Conservation (phyloP, 2,888 invertebrate genomes). For the Eledona agricola region DNA sequence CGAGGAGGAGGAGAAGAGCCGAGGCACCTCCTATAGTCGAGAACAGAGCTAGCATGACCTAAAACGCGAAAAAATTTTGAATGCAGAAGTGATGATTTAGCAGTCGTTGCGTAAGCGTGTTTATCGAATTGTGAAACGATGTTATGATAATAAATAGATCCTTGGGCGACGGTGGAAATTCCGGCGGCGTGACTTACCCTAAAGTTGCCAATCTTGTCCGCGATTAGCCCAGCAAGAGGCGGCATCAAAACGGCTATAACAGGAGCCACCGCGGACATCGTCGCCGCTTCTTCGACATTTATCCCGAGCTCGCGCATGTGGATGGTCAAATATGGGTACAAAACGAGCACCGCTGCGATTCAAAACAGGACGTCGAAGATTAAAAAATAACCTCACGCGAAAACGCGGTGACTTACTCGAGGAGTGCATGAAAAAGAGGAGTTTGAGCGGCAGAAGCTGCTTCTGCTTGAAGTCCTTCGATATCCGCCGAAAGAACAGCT, state of each 20-base stretch:
- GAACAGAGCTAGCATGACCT: slow-evolving; percentile 74
- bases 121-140: slow-evolving; percentile 11
- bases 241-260: slow-evolving; percentile 81
- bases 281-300: slow-evolving; percentile 80
- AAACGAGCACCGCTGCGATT: slow-evolving; percentile 72
- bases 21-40: slow-evolving; percentile 74
- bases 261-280: slow-evolving; percentile 81
- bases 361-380: slow-evolving; percentile 10
- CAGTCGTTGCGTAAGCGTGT: slow-evolving; percentile 5
- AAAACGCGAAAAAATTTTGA: slow-evolving; percentile 45
- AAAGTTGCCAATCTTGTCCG: slow-evolving; percentile 83
- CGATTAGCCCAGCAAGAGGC: slow-evolving; percentile 77
- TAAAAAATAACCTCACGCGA: slow-evolving; percentile 1
- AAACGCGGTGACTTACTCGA: slow-evolving; percentile 75
- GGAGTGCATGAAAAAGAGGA: slow-evolving; percentile 80
- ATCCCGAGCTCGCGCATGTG: slow-evolving; percentile 83
- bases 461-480: slow-evolving; percentile 76
- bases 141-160: slow-evolving; percentile 22
- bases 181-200: slow-evolving; percentile 65
- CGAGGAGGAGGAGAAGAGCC: slow-evolving; percentile 72
- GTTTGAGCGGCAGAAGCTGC: slow-evolving; percentile 76
- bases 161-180: slow-evolving; percentile 11
- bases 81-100: slow-evolving; percentile 1
- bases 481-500: slow-evolving; percentile 73
- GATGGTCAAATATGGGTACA: slow-evolving; percentile 82